Percentiles rank a stretch among this genome's conserved stretches.
Evolutionary conservation across 2,797 vertebrate genomes (phyloP).

Genomic region (Dipus sagitta): DNA sequence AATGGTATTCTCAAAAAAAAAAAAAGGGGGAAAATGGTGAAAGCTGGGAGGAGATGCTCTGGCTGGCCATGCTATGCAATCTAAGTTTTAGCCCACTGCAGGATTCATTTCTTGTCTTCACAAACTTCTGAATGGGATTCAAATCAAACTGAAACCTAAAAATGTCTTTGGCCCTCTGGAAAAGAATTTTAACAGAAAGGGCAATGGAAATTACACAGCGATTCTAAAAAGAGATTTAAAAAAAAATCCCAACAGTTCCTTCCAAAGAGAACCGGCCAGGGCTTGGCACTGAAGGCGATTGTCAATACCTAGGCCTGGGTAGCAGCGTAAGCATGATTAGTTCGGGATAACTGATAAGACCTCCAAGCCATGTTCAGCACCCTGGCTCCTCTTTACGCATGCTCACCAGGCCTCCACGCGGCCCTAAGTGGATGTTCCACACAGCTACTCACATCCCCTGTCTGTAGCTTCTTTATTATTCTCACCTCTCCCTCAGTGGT

Average conservation of each 20-base stretch:
- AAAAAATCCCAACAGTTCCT: constrained; percentile 75
- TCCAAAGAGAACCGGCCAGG: constrained; percentile 77
- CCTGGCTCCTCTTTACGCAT: not conserved
- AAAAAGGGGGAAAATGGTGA: constrained; percentile 68
- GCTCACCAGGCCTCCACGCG: not conserved
- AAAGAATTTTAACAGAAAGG: constrained; percentile 79
- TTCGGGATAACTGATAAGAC: constrained; percentile 76
- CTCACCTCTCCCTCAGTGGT: constrained; percentile 20
- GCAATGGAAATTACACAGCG: constrained; percentile 81
- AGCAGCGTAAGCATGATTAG: constrained; percentile 79
- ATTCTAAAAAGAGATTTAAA: constrained; percentile 66
- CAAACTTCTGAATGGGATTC: constrained; percentile 70
- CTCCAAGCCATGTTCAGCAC: constrained; percentile 41
- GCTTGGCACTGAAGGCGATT: constrained; percentile 70
- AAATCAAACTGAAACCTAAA: constrained; percentile 76
- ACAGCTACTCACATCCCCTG: not conserved
- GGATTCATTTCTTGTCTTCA: constrained; percentile 80
- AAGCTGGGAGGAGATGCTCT: constrained; percentile 58
- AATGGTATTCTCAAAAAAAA: constrained; percentile 85
- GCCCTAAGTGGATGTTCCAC: not conserved
- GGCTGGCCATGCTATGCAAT: constrained; percentile 54
- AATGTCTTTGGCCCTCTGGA: constrained; percentile 78
- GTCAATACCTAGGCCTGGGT: constrained; percentile 79
- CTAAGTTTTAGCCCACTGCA: constrained; percentile 69
- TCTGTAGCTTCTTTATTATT: constrained; percentile 31